Conservation (phyloP, 2,797 vertebrate species). For the Orestias chungarensis region DNA sequence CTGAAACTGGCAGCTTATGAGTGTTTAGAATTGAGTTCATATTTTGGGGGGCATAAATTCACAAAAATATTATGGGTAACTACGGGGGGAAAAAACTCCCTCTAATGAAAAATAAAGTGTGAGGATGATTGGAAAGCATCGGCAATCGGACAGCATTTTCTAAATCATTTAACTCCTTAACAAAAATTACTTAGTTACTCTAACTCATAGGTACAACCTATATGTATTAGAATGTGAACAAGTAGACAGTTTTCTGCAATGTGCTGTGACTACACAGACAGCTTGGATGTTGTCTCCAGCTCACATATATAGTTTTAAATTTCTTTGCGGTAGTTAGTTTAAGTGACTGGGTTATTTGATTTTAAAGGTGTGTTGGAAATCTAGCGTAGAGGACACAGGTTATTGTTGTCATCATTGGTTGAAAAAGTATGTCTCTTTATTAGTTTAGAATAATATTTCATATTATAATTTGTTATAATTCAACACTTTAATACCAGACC, state of each 20-base stretch:
- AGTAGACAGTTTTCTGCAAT: not conserved
- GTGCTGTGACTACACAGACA: not conserved
- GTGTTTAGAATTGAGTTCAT: conserved; percentile 27
- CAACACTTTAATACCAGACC: not conserved
- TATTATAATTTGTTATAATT: not conserved
- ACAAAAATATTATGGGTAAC: conserved; percentile 18
- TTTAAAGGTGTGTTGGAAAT: not conserved
- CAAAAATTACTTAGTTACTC: not conserved
- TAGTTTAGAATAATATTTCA: too few relatives aligned
- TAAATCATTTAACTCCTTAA: not conserved
- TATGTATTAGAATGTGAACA: not conserved
- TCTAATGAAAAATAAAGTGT: not conserved
- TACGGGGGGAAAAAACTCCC: not conserved
- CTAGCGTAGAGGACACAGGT: not conserved
- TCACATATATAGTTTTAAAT: not conserved
- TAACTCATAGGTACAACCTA: not conserved
- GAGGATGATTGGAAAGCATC: not conserved
- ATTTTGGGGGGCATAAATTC: conserved; percentile 25
- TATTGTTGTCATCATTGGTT: not conserved
- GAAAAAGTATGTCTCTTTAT: too few relatives aligned
- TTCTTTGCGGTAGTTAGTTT: not conserved
- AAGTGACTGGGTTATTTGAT: not conserved
- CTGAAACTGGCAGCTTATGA: conserved; percentile 15
- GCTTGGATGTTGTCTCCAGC: not conserved
- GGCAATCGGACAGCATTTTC: not conserved